Percentiles rank a stretch among this genome's conserved stretches.
phyloP scores from a whole-genome alignment of 2,888 invertebrate species.

The Pilophorus perplexus region DNA sequence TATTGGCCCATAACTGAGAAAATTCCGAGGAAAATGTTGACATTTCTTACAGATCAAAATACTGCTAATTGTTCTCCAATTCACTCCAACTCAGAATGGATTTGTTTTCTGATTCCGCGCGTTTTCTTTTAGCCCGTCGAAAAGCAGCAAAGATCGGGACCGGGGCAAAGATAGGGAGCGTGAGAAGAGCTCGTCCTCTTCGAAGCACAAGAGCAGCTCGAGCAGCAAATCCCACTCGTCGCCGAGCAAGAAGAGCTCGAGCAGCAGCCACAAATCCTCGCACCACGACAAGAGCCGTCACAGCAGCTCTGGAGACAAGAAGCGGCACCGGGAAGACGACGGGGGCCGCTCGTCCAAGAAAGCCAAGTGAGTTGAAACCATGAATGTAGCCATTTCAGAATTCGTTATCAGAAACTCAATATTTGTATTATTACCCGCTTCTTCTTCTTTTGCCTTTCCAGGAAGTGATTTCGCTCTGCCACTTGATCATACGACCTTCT shows the following conservation, averaged over 20 bases:
- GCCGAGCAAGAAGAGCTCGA: conserved; percentile 34
- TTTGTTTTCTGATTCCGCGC: too few species aligned
- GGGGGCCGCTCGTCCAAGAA: conserved; percentile 46
- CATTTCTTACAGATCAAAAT: too few species aligned
- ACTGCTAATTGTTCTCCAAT: too few species aligned
- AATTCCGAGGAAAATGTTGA: too few species aligned
- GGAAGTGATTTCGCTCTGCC: too few species aligned
- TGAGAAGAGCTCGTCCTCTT: conserved; percentile 35
- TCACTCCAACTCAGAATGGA: too few species aligned
- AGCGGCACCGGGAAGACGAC: conserved; percentile 67
- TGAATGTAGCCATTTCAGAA: too few species aligned
- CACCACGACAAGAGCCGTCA: conserved; percentile 46
- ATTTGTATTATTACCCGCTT: too few species aligned
- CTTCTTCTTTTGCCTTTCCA: too few species aligned
- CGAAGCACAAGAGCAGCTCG: conserved; percentile 46
- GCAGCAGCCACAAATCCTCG: conserved; percentile 52
- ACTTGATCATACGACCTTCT: too few species aligned
- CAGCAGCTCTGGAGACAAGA: conserved; percentile 56
- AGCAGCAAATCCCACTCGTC: conserved; percentile 45
- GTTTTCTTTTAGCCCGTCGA: conserved; percentile 45
- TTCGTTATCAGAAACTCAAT: too few species aligned
- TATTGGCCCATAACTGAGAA: too few species aligned
- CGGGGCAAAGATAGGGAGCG: conserved; percentile 43
- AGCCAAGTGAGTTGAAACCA: conserved; percentile 19
- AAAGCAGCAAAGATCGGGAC: conserved; percentile 33